Evolutionary conservation across 2,113 vertebrate genomes (phyloP).

Genomic region (Gasterosteus aculeatus): DNA sequence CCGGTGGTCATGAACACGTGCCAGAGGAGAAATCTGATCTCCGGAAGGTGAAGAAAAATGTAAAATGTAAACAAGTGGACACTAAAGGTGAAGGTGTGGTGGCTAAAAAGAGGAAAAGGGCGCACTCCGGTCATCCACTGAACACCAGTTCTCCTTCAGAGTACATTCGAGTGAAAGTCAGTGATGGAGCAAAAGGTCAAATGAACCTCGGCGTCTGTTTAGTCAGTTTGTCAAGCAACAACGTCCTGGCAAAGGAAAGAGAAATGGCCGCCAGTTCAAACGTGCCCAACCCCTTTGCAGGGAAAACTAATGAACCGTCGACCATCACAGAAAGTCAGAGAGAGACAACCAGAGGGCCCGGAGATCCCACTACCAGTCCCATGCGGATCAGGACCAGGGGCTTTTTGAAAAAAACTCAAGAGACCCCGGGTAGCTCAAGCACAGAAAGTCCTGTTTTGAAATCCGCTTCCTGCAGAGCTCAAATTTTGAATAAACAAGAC

Average conservation of each 20-base stretch:
- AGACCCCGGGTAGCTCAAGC: background rate
- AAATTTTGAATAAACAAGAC: background rate
- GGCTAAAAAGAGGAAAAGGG: slow-evolving; percentile 25
- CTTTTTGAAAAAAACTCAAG: slow-evolving; percentile 9
- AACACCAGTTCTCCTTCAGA: background rate
- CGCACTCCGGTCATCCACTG: background rate
- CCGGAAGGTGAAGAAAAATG: background rate
- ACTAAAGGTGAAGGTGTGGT: background rate
- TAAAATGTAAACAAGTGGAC: background rate
- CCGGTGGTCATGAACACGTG: background rate
- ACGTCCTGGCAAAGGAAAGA: slow-evolving; percentile 43
- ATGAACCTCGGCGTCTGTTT: slow-evolving; percentile 28
- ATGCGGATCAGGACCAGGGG: slow-evolving; percentile 40
- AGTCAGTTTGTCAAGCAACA: slow-evolving; percentile 62
- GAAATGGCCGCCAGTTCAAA: background rate
- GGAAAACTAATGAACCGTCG: background rate
- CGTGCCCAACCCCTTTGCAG: background rate
- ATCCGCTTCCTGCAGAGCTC: rapidly evolving
- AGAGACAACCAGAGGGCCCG: background rate
- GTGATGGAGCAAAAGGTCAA: background rate
- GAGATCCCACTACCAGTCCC: background rate
- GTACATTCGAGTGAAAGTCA: background rate
- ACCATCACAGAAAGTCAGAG: background rate
- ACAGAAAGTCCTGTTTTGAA: background rate
- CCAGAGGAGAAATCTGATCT: background rate